A percentile compares a stretch with the other conserved stretches of the same genome.
Conservation (phyloP, 2,888 invertebrate species). For the Ormyrus pomaceus region DNA sequence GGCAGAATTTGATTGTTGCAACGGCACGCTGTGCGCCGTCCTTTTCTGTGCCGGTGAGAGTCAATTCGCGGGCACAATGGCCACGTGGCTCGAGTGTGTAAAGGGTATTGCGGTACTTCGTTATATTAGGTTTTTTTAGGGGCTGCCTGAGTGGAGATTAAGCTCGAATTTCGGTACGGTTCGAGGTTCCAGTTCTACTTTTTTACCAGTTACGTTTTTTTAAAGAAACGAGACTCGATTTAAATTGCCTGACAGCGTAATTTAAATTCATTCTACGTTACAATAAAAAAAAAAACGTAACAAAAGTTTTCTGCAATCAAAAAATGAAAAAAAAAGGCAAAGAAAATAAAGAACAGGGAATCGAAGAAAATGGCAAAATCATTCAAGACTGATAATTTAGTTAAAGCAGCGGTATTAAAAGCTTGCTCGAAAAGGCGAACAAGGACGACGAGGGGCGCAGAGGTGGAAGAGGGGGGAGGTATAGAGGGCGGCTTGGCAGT, state of each 20-base stretch:
- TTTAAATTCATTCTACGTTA: no score
- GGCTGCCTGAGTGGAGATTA: neutral
- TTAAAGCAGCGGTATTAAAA: constrained; percentile 55
- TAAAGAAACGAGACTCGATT: no score
- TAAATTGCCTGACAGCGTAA: no score
- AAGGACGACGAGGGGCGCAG: neutral
- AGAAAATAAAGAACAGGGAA: constrained; percentile 41
- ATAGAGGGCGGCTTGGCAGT: constrained; percentile 57
- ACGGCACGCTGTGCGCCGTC: no score
- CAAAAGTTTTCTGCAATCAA: neutral
- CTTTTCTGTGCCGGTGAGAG: no score
- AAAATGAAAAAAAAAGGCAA: neutral
- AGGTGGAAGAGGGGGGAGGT: neutral
- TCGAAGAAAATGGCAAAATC: constrained; percentile 49
- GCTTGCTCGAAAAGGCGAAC: constrained; percentile 56
- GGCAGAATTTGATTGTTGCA: constrained; percentile 25
- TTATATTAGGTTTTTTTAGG: neutral
- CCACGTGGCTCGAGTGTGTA: neutral
- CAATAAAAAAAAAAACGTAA: no score
- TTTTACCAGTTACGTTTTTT: no score
- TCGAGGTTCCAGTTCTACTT: no score
- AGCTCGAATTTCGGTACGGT: neutral
- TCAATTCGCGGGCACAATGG: no score
- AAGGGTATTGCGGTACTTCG: neutral
- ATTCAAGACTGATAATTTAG: constrained; percentile 55